phyloP scores from a whole-genome alignment of 2,888 invertebrate species.

The Rhagophthalmus giganteus region DNA sequence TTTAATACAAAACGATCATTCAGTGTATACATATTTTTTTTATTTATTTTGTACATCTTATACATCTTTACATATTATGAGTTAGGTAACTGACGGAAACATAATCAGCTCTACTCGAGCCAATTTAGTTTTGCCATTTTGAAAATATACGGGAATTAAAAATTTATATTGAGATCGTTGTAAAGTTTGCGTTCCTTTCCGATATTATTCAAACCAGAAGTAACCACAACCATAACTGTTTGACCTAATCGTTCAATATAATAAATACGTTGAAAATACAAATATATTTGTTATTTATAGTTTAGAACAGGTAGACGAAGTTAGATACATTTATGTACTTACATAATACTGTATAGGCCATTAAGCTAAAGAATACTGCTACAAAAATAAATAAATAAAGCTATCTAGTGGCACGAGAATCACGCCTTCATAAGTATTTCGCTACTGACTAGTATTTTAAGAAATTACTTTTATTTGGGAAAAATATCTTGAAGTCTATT shows the following conservation, averaged over 20 bases:
- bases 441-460: slow-evolving; percentile 24
- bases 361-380: slow-evolving; percentile 39
- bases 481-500: too few species aligned
- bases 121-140: too few species aligned
- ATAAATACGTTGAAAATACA: slow-evolving; percentile 36
- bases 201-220: slow-evolving; percentile 19
- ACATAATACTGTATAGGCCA: slow-evolving; percentile 43
- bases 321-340: slow-evolving; percentile 28
- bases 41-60: slow-evolving; percentile 41
- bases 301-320: slow-evolving; percentile 32
- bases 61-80: slow-evolving; percentile 30
- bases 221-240: slow-evolving; percentile 31
- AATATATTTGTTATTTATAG: slow-evolving; percentile 32
- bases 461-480: slow-evolving; percentile 5
- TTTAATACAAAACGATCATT: not conserved
- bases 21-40: slow-evolving; percentile 12
- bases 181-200: slow-evolving; percentile 22
- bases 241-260: slow-evolving; percentile 32
- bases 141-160: too few species aligned
- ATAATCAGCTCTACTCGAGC: too few species aligned
- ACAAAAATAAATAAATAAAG: slow-evolving; percentile 34
- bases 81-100: too few species aligned
- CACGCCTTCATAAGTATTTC: slow-evolving; percentile 11
- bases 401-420: slow-evolving; percentile 10
- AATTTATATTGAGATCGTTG: slow-evolving; percentile 34